Evolutionary conservation across 1,140 invertebrate species (phyloP), one percentile per base, ranked within the genome.

Genomic region (Camponotus floridanus): DNA sequence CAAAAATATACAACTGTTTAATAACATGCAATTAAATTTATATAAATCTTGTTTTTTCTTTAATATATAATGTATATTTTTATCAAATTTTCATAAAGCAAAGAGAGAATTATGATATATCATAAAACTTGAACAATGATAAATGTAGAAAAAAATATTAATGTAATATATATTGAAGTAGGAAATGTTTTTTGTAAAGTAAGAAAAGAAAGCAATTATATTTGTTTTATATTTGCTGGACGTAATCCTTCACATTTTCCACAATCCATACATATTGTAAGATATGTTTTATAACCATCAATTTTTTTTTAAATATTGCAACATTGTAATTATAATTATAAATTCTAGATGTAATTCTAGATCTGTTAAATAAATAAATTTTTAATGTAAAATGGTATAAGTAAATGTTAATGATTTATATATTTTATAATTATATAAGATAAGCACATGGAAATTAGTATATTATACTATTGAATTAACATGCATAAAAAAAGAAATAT

Each of bases 401-500:
- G 36, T 5, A 21, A 74, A 61, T 13, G 21, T 45, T 64, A 78
- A 65, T 65, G 18, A 65, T n/a, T 39, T 39, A 21, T 62, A 76
- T 78, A 73, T 88, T 73, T 57, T 18, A 79, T 73, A 79, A 85
- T 8, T 62, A 86, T 62, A 80, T 42, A 73, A 71, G 21, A 70
- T 76, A 18, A 39, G 31, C n/a, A 48, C 21, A 48, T 21, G 55
- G 9, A 8, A 42, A 87, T 42, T 36, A 51, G 15, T 51, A 15
- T 48, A 48, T 48, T 48, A 4, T 48, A 48, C 73, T 31, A 21
- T 45, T 70, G 55, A 79, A 68, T 48, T 21, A 26, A 15, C 45
- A 13, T 68, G 67, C 57, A 78, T 26, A 71, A 13, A 31, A n/a
- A 79, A 15, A 62, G 21, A 48, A 61, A 61, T 61, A 31, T 84